Percentiles rank a stretch among this genome's conserved stretches.
These are phyloP conservation scores for Melinaea menophilus DNA, from an alignment of 2,888 invertebrate genomes.

Conservation along the genomic window DNA sequence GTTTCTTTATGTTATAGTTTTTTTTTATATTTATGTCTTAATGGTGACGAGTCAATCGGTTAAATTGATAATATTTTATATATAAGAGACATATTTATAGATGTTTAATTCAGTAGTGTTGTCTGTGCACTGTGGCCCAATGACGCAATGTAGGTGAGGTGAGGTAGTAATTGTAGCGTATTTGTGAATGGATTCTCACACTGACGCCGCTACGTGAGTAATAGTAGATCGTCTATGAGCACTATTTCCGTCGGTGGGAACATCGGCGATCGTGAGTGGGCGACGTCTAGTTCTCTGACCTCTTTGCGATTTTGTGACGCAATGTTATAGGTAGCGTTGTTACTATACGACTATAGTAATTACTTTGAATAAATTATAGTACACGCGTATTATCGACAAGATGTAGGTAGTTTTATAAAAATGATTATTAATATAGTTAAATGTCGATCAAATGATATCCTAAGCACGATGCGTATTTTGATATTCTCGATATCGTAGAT, in stretches of 20 bases:
- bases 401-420: not conserved
- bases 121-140: slow-evolving; percentile 12
- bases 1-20: not conserved
- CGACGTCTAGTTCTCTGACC: slow-evolving; percentile 61
- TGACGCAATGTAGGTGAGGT: slow-evolving; percentile 12
- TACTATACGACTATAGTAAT: not conserved
- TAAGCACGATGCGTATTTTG: no score
- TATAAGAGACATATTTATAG: not conserved
- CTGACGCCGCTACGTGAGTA: slow-evolving; percentile 43
- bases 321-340: slow-evolving; percentile 15
- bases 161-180: slow-evolving; percentile 26
- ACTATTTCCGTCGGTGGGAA: slow-evolving; percentile 43
- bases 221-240: slow-evolving; percentile 52
- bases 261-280: slow-evolving; percentile 43
- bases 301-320: slow-evolving; percentile 44
- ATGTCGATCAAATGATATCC: no score
- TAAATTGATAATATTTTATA: slow-evolving; percentile 1
- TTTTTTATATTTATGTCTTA: not conserved
- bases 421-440: no score
- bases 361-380: not conserved
- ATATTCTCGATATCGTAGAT: not conserved
- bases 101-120: not conserved
- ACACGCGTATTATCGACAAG: not conserved
- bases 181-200: slow-evolving; percentile 39
- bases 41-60: not conserved